These are phyloP conservation scores for Tetropium fuscum DNA, from an alignment of 2,888 invertebrate species.

Conservation along the genomic window DNA sequence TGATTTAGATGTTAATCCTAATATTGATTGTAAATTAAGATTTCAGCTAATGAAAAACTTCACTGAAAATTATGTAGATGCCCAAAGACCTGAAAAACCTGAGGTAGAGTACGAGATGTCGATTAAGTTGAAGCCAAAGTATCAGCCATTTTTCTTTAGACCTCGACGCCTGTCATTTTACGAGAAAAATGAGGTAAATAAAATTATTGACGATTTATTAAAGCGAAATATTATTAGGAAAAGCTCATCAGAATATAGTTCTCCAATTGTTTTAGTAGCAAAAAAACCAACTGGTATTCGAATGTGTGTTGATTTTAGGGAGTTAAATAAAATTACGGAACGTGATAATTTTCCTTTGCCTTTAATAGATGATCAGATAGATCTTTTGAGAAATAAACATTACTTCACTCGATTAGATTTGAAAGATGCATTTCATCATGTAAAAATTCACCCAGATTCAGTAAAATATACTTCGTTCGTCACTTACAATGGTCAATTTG, in stretches of 20 bases:
- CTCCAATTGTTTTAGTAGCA: constrained; percentile 22
- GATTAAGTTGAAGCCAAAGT: constrained; percentile 7
- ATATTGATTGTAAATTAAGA: not conserved
- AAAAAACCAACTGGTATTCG: constrained; percentile 30
- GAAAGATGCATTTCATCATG: constrained; percentile 3
- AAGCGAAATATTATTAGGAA: constrained; percentile 21
- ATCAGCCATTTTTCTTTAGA: constrained; percentile 25
- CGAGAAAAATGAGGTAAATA: constrained; percentile 30
- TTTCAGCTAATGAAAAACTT: not conserved
- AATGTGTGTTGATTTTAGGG: constrained; percentile 51
- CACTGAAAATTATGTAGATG: not conserved
- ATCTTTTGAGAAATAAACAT: not conserved
- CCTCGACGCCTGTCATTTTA: constrained; percentile 28
- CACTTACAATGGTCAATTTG: constrained; percentile 48
- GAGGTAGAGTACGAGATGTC: constrained; percentile 6
- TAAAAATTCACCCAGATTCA: not conserved
- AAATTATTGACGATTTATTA: constrained; percentile 32
- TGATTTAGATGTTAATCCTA: not conserved
- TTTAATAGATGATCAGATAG: constrained; percentile 14
- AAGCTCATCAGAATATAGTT: constrained; percentile 26
- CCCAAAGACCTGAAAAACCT: constrained; percentile 1
- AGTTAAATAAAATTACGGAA: constrained; percentile 47
- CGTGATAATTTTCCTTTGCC: constrained; percentile 7
- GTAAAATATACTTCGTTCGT: constrained; percentile 51
- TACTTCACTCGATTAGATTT: constrained; percentile 4